Conservation (phyloP, 2,113 vertebrate species). For the Poicephalus gulielmi region DNA sequence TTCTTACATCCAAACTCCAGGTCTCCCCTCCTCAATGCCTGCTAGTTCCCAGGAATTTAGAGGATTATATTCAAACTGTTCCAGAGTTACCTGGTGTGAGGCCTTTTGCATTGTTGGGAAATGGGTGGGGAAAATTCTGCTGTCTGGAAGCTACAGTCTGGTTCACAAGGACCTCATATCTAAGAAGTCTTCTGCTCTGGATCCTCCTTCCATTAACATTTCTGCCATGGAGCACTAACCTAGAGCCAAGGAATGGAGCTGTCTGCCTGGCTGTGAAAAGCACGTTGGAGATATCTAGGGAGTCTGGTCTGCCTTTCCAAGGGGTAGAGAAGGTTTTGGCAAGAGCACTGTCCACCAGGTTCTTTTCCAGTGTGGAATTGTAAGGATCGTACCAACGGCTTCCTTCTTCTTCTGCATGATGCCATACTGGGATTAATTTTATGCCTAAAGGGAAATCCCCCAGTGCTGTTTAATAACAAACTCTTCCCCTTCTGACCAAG, state of each 20-base stretch:
- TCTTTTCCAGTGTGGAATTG: neutral
- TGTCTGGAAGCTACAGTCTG: neutral
- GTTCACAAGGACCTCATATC: neutral
- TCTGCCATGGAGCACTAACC: neutral
- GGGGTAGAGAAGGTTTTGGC: neutral
- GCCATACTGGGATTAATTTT: neutral
- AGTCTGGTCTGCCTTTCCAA: neutral
- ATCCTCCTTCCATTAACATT: neutral
- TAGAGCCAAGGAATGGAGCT: neutral
- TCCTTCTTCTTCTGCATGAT: neutral
- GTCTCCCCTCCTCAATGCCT: neutral
- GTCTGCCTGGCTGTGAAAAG: neutral
- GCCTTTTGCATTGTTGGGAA: neutral
- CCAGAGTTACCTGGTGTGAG: neutral
- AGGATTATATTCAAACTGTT: neutral
- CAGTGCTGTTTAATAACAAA: neutral
- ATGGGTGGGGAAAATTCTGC: neutral
- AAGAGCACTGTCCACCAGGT: neutral
- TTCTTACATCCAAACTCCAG: neutral
- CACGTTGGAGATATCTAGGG: neutral
- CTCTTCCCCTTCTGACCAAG: neutral
- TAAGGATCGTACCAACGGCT: neutral
- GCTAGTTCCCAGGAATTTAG: neutral
- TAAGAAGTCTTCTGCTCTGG: neutral
- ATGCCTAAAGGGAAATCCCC: neutral